Evolutionary conservation across 2,888 invertebrate species (phyloP), one percentile per base, ranked within the genome.

Genomic region (Papilio elwesi): DNA sequence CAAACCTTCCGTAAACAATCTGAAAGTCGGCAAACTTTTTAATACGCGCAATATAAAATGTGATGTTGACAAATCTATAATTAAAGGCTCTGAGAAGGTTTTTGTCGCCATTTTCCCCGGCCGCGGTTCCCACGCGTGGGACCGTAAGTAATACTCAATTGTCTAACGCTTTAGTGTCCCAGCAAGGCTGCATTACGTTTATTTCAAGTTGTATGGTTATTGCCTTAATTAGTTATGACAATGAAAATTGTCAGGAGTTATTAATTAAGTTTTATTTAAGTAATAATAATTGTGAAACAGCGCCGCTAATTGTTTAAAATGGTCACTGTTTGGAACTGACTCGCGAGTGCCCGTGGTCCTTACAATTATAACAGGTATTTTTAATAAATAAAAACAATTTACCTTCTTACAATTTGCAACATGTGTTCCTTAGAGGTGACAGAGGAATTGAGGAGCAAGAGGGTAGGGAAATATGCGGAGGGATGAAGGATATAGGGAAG

Each of bases 211-310:
- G 57, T 48, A 55, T 38, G 12, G 15, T 16, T 68, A 47, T 51
- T 38, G 68, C 71, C 38, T 68, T 73, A 73, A 73, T 73, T 73
- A 64, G 49, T 64, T 68, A 26, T 57, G 63, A 73, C 68, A 68
- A 69, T 69, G 68, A 36, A 57, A 51, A 71, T 38, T 71, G 36
- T 55, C 51, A 47, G 47, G 63, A 38, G 16, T 53, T 48, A 38
- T 47, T 71, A 52, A 68, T 72, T 72, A 72, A 72, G 49, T 72
- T 68, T 63, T 55, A 53, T 68, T 64, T 55, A 53, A 68, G 68
- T 68, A 63, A 64, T 55, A 10, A 15, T 26, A 63, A 51, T 55
- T 71, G 57, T 49, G 49, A 65, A 66, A 63, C 47, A 26, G 3
- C 12, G 16, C 43, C 10, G 15, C 36, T 26, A n/a, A 52, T 67